Percentiles rank a stretch among this genome's conserved stretches.
Evolutionary conservation across 2,888 invertebrate genomes (phyloP).

Genomic region (Leptogaster cylindrica): DNA sequence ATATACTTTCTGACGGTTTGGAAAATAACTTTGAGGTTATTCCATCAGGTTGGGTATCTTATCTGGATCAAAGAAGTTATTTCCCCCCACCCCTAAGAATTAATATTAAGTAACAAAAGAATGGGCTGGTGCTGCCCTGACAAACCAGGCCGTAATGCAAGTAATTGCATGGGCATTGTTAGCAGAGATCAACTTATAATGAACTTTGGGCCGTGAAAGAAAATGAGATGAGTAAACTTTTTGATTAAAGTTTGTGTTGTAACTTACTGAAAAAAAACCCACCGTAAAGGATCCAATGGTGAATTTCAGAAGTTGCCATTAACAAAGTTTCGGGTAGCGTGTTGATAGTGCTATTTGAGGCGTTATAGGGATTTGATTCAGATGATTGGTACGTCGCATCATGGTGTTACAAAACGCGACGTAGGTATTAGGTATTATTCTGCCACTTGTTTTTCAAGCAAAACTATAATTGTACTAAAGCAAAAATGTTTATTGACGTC

Average conservation of each 20-base stretch:
- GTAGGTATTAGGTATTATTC: too few species aligned
- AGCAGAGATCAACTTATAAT: constrained; percentile 32
- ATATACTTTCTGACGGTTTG: constrained; percentile 16
- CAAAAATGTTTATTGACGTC: too few species aligned
- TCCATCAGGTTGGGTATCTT: constrained; percentile 14
- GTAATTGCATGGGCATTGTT: constrained; percentile 26
- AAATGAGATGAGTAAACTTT: constrained; percentile 37
- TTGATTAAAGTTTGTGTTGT: constrained; percentile 32
- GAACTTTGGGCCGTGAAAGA: constrained; percentile 31
- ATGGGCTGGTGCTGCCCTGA: not conserved
- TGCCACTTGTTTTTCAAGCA: too few species aligned
- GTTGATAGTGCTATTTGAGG: too few species aligned
- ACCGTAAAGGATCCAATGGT: too few species aligned
- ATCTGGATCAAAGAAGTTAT: constrained; percentile 25
- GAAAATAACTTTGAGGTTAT: constrained; percentile 29
- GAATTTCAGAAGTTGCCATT: too few species aligned
- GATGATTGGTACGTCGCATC: too few species aligned
- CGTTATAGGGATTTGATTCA: too few species aligned
- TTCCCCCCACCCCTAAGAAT: not conserved
- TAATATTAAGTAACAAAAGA: constrained; percentile 14
- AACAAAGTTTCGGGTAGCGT: too few species aligned
- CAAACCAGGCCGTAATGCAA: constrained; percentile 20
- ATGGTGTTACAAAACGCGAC: too few species aligned
- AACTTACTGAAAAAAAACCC: constrained; percentile 13
- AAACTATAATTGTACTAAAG: too few species aligned